A percentile compares a stretch with the other conserved stretches of the same genome.
phyloP scores from a whole-genome alignment of 2,797 vertebrate genomes.

The Nannoperca obscura region DNA sequence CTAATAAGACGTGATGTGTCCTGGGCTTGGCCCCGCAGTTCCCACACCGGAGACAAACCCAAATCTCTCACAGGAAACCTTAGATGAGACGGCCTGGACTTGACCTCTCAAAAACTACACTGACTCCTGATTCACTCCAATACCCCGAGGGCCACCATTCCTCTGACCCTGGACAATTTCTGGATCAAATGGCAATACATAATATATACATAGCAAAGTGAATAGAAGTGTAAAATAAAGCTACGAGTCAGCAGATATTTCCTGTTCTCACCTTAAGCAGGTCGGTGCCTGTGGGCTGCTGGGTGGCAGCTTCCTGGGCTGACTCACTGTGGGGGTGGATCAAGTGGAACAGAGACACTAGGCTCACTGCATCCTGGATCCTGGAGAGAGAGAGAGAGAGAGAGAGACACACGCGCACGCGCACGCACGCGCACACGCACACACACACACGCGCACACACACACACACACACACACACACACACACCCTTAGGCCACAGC shows the following conservation, averaged over 20 bases:
- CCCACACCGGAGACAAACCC: constrained; percentile 54
- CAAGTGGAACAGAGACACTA: constrained; percentile 92
- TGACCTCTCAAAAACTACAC: constrained; percentile 51
- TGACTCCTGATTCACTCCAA: constrained; percentile 43
- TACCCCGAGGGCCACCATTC: constrained; percentile 19
- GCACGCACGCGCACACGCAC: too few relatives aligned
- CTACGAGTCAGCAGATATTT: constrained; percentile 11
- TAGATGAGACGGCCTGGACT: constrained; percentile 47
- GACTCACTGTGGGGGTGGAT: constrained; percentile 90
- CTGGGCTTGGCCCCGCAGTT: constrained; percentile 54
- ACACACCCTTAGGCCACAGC: neutral
- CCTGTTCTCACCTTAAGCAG: constrained; percentile 89
- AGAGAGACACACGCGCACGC: too few relatives aligned
- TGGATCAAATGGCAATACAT: constrained; percentile 27
- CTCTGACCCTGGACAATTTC: constrained; percentile 15
- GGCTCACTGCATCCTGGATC: constrained; percentile 87
- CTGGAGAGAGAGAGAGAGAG: constrained; percentile 70
- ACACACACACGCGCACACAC: too few relatives aligned
- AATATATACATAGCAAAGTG: neutral
- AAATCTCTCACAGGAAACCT: constrained; percentile 59
- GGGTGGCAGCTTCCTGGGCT: constrained; percentile 85
- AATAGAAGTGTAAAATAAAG: neutral
- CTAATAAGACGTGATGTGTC: constrained; percentile 76
- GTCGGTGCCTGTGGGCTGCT: constrained; percentile 85
- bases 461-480: neutral